Evolutionary conservation across 1,140 invertebrate species (phyloP).

Genomic region (Macrosteles quadrilineatus): DNA sequence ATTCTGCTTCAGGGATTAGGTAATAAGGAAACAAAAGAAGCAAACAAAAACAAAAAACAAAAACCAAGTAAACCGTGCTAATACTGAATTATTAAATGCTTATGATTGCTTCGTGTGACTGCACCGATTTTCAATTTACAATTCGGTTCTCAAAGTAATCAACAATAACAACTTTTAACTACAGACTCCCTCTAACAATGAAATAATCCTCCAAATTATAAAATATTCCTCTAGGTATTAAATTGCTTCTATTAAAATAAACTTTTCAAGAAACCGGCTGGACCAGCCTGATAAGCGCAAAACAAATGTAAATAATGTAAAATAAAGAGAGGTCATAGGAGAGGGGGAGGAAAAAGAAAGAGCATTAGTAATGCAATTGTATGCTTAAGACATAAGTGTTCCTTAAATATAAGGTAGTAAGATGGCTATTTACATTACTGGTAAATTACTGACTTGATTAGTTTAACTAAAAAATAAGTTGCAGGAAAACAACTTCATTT

Average conservation of each 20-base stretch:
- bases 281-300: slow-evolving; percentile 47
- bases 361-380: slow-evolving; percentile 36
- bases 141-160: not conserved
- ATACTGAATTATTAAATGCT: not conserved
- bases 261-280: slow-evolving; percentile 52
- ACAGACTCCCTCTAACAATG: slow-evolving; percentile 1
- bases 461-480: too few relatives aligned
- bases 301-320: slow-evolving; percentile 28
- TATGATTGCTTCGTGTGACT: not conserved
- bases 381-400: not conserved
- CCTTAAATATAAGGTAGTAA: too few relatives aligned
- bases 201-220: slow-evolving; percentile 23
- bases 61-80: not conserved
- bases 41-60: not conserved
- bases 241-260: slow-evolving; percentile 47
- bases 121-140: not conserved
- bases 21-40: slow-evolving; percentile 9
- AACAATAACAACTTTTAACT: not conserved
- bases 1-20: not conserved
- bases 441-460: too few relatives aligned
- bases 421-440: too few relatives aligned
- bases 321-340: slow-evolving; percentile 33
- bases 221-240: slow-evolving; percentile 17
- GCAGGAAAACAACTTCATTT: too few relatives aligned
- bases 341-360: slow-evolving; percentile 30